A percentile compares a stretch with the other conserved stretches of the same genome.
These are phyloP conservation scores for Tetragonula carbonaria DNA, from an alignment of 2,888 invertebrate genomes.

Conservation along the genomic window DNA sequence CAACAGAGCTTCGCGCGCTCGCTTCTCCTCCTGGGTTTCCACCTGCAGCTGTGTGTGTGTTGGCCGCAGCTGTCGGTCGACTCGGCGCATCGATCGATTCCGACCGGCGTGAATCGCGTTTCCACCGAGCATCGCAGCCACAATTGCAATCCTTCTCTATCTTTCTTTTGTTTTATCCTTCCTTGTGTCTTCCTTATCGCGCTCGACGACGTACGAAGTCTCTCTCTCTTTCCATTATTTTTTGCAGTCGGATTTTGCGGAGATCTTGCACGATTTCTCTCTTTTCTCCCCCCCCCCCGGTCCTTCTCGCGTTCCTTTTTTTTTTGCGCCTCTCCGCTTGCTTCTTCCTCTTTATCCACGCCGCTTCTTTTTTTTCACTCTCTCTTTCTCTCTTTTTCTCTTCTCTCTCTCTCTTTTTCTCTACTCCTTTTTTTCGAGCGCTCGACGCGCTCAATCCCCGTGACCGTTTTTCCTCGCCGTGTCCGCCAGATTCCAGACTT, in stretches of 20 bases:
- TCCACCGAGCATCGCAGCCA: constrained; percentile 65
- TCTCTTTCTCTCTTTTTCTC: no score
- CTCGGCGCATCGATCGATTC: constrained; percentile 59
- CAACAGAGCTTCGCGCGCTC: constrained; percentile 35
- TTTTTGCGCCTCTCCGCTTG: constrained; percentile 7
- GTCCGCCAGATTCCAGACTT: constrained; percentile 22
- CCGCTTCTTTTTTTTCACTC: background rate
- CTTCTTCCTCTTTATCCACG: constrained; percentile 39
- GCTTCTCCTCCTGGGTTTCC: constrained; percentile 33
- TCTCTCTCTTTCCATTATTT: constrained; percentile 6
- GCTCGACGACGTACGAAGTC: background rate
- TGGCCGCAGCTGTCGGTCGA: constrained; percentile 59
- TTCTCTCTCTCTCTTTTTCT: no score
- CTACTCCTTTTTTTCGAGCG: background rate
- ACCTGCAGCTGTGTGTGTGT: constrained; percentile 36
- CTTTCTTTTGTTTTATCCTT: constrained; percentile 1
- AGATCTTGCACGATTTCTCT: constrained; percentile 4
- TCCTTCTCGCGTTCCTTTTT: constrained; percentile 29
- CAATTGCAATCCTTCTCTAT: constrained; percentile 60
- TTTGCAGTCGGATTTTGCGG: constrained; percentile 9
- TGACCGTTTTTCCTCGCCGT: constrained; percentile 14
- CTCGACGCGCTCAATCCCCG: constrained; percentile 13
- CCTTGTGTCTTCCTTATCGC: background rate
- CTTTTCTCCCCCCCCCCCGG: background rate
- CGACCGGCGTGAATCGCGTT: constrained; percentile 67